Base-by-base conservation (phyloP, 2,888 invertebrate species). In the Perithous albicinctus region DNA sequence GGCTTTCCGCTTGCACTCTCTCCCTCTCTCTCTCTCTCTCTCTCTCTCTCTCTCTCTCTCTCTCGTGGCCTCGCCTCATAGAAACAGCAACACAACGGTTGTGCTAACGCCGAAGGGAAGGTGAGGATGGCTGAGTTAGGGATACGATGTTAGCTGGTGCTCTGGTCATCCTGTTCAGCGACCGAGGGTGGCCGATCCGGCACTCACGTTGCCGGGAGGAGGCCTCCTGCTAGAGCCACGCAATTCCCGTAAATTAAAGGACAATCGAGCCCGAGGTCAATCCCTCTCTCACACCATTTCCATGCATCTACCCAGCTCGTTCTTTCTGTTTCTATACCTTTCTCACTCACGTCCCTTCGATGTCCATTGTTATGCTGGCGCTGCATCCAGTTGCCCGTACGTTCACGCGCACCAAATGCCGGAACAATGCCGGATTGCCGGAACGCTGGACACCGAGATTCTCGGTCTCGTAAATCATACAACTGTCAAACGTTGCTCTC, bases 231-330 rank as follows among this genome's bases (percentile, higher is more conserved):
- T 67, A 35, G 74, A 61, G 56, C 70, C 78, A 38, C 83, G 90
- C 87, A 87, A 89, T 90, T 89, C 89, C 88, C 90, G 89, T 90
- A 90, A 90, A 90, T 90, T 90, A 89, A 89, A 90, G 90, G 89
- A 90, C 90, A 90, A 90, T 90, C 89, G 90, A 89, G 67, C 61
- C n/a, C 63, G 63, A 51, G 63, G 15, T 54, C 18, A 26, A 51
- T 15, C 35, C n/a, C 12, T 76, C 61, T 63, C 75, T 51, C 56
- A 1, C 26, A 43, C 64, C 46, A 8, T 56, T 23, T 23, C 8
- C 20, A 41, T 20, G 2, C 23, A 12, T n/a, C 38, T 15, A 35
- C 20, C 67, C 38, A 23, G 54, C 48, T 29, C 35, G 20, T 66
- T 8, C 59, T 75, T 70, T 78, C 70, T 48, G 59, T 43, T 72